Evolutionary conservation across 2,797 vertebrate species (phyloP).

Genomic region (Pantherophis vulpinus): DNA sequence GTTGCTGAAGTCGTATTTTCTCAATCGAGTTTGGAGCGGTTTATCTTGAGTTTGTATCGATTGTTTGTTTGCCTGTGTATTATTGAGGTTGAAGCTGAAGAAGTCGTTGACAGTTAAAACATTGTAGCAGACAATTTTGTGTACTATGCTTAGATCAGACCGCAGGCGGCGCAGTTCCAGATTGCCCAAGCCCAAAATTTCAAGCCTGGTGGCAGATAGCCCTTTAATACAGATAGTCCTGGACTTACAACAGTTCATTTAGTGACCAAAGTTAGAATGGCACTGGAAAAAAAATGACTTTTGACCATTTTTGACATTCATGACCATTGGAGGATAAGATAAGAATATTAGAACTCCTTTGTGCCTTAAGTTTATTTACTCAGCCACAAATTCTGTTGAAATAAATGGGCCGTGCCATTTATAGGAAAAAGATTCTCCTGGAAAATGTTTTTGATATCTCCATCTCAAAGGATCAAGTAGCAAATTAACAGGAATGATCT

Average conservation of each 20-base stretch:
- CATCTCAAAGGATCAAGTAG: not conserved
- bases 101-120: too few relatives aligned
- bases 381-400: not conserved
- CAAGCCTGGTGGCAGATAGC: too few relatives aligned
- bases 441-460: not conserved
- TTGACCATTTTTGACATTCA: not conserved
- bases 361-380: not conserved
- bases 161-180: too few relatives aligned
- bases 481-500: not conserved
- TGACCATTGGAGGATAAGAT: not conserved
- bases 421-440: not conserved
- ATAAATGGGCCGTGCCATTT: not conserved
- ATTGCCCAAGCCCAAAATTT: too few relatives aligned
- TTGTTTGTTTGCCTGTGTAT: too few relatives aligned
- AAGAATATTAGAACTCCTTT: not conserved
- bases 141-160: too few relatives aligned
- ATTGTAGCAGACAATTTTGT: too few relatives aligned
- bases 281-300: not conserved
- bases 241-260: not conserved
- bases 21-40: too few relatives aligned
- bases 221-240: not conserved
- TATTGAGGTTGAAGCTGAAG: too few relatives aligned
- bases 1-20: too few relatives aligned
- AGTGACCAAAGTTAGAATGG: not conserved
- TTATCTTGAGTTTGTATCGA: too few relatives aligned